These are phyloP conservation scores for Amblyornis subalaris DNA, from an alignment of 2,113 vertebrate genomes.

Conservation along the genomic window DNA sequence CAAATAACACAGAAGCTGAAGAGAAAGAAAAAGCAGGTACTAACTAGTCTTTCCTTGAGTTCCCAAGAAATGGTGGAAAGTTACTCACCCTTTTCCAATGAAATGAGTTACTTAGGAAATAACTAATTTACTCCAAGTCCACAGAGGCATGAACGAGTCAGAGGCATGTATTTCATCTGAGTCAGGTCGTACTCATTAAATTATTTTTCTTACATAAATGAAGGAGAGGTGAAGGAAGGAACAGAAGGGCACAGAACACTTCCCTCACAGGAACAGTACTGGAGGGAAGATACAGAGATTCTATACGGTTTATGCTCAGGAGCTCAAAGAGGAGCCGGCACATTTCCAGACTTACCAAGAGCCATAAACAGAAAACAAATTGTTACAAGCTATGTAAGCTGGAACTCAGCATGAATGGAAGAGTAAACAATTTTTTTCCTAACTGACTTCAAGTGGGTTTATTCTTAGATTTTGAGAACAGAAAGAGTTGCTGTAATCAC, in stretches of 20 bases:
- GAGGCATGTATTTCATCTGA: conserved; percentile 6
- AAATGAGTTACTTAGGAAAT: conserved; percentile 30
- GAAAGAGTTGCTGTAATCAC: background rate
- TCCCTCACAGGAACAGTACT: background rate
- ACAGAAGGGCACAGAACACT: background rate
- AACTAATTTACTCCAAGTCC: conserved; percentile 16
- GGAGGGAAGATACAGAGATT: background rate
- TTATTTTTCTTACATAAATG: background rate
- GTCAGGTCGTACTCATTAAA: background rate
- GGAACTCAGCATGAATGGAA: background rate
- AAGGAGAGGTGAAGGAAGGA: background rate
- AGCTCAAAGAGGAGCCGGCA: background rate
- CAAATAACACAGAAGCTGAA: background rate
- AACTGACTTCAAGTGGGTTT: background rate
- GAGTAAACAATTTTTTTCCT: background rate
- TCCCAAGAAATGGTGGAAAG: background rate
- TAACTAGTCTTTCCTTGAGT: background rate
- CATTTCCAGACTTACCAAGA: background rate
- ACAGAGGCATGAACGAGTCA: background rate
- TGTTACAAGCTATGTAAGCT: background rate
- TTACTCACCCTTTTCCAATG: conserved; percentile 12
- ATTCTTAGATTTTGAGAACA: background rate
- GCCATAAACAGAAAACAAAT: background rate
- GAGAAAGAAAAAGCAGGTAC: background rate
- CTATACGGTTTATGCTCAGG: background rate